Conservation (phyloP, 1,140 invertebrate species). For the Aradophagus sp. region DNA sequence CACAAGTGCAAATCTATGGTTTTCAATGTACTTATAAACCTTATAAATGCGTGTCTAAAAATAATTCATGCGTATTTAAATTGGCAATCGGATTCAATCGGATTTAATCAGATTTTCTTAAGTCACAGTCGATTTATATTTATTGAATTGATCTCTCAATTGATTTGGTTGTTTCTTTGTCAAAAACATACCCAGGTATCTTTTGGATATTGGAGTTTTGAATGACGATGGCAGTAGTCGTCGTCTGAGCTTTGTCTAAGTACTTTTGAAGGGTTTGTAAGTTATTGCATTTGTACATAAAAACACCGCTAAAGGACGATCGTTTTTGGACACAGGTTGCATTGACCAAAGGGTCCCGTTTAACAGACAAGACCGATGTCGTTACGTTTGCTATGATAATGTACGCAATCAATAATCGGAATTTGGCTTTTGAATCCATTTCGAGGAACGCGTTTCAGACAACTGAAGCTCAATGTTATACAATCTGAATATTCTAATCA, state of each 20-base stretch:
- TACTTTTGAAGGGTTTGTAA: conserved; percentile 21
- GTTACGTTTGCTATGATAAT: background rate
- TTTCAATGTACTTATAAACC: conserved; percentile 51
- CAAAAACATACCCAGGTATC: conserved; percentile 32
- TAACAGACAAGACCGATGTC: too few species aligned
- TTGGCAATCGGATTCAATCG: too few species aligned
- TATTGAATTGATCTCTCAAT: too few species aligned
- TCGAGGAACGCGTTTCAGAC: background rate
- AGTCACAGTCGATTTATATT: too few species aligned
- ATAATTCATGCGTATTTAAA: background rate
- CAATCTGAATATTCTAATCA: conserved; percentile 1
- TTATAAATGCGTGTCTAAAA: conserved; percentile 59
- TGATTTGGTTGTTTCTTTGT: too few species aligned
- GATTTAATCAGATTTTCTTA: too few species aligned
- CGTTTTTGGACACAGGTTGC: conserved; percentile 5
- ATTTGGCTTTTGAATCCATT: conserved; percentile 16
- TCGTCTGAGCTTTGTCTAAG: conserved; percentile 12
- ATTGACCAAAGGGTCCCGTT: background rate
- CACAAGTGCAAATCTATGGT: conserved; percentile 60
- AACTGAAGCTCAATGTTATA: conserved; percentile 13
- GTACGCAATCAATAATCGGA: background rate
- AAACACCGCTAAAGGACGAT: background rate
- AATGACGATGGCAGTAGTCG: conserved; percentile 7
- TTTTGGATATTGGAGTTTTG: conserved; percentile 26
- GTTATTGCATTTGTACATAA: conserved; percentile 12